phyloP scores from a whole-genome alignment of 2,113 vertebrate species.

The Saguinus midas region DNA sequence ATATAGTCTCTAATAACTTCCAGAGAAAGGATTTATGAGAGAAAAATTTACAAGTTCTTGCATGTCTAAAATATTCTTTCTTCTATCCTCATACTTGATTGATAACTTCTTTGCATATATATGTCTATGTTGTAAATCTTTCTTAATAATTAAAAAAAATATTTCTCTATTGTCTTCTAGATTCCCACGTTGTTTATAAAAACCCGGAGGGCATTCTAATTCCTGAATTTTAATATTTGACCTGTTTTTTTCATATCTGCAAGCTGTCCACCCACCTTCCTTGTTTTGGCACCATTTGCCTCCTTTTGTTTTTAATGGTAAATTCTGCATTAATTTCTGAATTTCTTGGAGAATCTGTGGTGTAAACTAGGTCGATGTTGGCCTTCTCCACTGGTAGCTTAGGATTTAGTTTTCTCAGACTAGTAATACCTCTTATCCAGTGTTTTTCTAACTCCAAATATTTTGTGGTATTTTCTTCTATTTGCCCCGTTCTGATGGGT shows the following conservation, averaged over 20 bases:
- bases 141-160: neutral
- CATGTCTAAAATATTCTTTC: neutral
- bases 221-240: neutral
- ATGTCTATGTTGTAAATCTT: neutral
- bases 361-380: neutral
- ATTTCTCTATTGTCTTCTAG: neutral
- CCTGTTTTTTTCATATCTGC: neutral
- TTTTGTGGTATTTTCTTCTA: neutral
- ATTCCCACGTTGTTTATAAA: neutral
- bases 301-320: neutral
- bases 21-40: neutral
- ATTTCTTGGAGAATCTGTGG: neutral
- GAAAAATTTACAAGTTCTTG: neutral
- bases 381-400: neutral
- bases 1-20: neutral
- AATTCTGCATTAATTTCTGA: neutral
- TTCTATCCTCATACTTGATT: neutral
- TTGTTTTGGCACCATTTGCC: neutral
- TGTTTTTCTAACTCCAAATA: neutral
- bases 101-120: neutral
- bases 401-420: neutral
- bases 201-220: neutral
- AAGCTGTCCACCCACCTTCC: neutral
- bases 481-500: neutral
- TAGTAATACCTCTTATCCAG: neutral